Conservation (phyloP, 2,797 vertebrate species). For the Emys orbicularis region DNA sequence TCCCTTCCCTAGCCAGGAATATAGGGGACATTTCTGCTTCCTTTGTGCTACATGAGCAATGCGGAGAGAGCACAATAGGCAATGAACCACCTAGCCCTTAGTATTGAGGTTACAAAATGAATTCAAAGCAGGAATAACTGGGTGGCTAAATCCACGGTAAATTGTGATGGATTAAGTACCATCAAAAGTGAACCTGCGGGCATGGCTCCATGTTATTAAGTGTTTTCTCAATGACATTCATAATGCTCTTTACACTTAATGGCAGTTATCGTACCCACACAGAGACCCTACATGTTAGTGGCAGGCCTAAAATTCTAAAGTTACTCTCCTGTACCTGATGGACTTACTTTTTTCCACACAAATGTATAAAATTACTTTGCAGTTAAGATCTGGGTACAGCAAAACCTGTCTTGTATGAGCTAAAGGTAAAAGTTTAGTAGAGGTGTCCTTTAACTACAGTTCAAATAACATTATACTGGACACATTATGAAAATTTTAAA, state of each 20-base stretch:
- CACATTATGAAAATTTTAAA: background rate
- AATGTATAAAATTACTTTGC: background rate
- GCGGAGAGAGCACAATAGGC: background rate
- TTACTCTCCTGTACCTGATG: background rate
- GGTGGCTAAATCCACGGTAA: background rate
- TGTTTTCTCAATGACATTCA: background rate
- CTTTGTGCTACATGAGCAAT: background rate
- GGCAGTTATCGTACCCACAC: background rate
- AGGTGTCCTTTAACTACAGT: background rate
- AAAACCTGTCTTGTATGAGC: background rate
- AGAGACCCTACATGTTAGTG: background rate
- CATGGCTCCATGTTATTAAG: background rate
- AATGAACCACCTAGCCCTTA: no score
- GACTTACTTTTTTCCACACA: background rate
- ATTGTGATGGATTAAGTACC: background rate
- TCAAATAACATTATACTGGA: background rate
- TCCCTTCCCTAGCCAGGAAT: background rate
- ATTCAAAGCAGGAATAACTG: background rate
- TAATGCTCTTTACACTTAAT: background rate
- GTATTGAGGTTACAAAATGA: background rate
- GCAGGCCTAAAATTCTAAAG: background rate
- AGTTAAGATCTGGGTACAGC: background rate
- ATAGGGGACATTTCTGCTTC: background rate
- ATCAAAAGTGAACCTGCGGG: background rate
- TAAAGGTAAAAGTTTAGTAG: background rate